A percentile compares a stretch with the other conserved stretches of the same genome.
Conservation (phyloP, 2,113 vertebrate genomes). For the Hippocampus mohnikei region DNA sequence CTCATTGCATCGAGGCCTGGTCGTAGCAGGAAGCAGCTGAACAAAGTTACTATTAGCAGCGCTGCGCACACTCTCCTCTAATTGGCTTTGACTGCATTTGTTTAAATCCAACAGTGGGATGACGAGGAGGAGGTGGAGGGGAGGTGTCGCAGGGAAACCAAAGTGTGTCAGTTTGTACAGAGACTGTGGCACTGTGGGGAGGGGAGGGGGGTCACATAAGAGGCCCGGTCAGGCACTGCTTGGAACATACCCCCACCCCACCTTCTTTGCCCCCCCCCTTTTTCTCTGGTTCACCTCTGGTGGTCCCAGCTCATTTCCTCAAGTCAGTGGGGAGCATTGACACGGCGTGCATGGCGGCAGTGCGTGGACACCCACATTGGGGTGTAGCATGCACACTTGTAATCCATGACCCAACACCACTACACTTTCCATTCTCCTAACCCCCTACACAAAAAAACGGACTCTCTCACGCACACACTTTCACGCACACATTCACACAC, state of each 20-base stretch:
- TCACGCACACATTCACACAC: not conserved
- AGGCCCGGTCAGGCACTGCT: conserved; percentile 57
- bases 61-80: conserved; percentile 77
- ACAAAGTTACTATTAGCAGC: conserved; percentile 77
- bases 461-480: not conserved
- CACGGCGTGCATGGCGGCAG: conserved; percentile 35
- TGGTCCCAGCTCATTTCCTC: conserved; percentile 75
- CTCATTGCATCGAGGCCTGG: conserved; percentile 77
- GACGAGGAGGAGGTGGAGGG: conserved; percentile 57
- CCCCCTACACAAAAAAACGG: not conserved
- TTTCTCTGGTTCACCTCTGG: conserved; percentile 65
- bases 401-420: conserved; percentile 41
- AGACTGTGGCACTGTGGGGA: conserved; percentile 63
- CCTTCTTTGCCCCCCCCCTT: conserved; percentile 24
- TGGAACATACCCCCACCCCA: conserved; percentile 49
- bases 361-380: conserved; percentile 62
- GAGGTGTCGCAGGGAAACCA: conserved; percentile 64
- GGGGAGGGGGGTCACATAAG: conserved; percentile 46
- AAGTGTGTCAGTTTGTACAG: conserved; percentile 76
- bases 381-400: conserved; percentile 50
- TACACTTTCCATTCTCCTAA: not conserved
- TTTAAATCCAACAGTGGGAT: conserved; percentile 74
- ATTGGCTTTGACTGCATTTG: conserved; percentile 82
- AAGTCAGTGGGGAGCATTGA: conserved; percentile 60
- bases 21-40: conserved; percentile 81